Evolutionary conservation across 2,888 invertebrate species (phyloP).

Genomic region (Drosophila demipolita): DNA sequence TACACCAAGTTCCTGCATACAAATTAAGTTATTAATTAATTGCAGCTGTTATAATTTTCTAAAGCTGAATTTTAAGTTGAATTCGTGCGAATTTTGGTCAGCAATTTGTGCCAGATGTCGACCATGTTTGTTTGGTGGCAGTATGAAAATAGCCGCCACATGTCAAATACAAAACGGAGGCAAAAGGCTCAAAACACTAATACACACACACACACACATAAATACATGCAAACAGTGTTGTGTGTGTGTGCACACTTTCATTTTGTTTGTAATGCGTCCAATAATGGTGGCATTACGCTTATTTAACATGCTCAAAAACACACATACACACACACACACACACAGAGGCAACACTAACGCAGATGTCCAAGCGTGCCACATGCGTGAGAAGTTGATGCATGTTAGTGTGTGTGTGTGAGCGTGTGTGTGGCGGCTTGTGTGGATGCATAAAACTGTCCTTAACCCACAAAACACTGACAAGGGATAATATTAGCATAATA

Average conservation of each 20-base stretch:
- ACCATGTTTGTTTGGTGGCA: constrained; percentile 8
- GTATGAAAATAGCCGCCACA: constrained; percentile 36
- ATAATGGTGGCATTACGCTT: constrained; percentile 81
- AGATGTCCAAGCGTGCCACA: constrained; percentile 50
- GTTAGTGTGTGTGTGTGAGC: constrained; percentile 16
- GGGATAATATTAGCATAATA: constrained; percentile 79
- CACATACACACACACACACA: constrained; percentile 32
- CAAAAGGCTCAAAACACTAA: constrained; percentile 28
- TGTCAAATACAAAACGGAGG: constrained; percentile 49
- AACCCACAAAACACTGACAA: constrained; percentile 74
- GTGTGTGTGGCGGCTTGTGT: constrained; percentile 34
- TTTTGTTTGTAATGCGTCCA: constrained; percentile 78
- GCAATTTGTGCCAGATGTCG: constrained; percentile 15
- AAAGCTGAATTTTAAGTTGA: constrained; percentile 21
- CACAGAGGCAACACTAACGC: constrained; percentile 33
- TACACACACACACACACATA: constrained; percentile 11
- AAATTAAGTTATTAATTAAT: constrained; percentile 22
- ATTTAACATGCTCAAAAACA: constrained; percentile 74
- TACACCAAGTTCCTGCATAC: neutral
- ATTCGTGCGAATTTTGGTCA: constrained; percentile 2
- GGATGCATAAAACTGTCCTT: constrained; percentile 77
- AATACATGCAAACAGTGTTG: constrained; percentile 18
- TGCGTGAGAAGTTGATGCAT: constrained; percentile 41
- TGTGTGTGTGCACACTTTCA: constrained; percentile 58
- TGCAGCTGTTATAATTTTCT: constrained; percentile 8